These are phyloP conservation scores for Prosapia bicincta DNA, from an alignment of 2,888 invertebrate species.

Conservation along the genomic window DNA sequence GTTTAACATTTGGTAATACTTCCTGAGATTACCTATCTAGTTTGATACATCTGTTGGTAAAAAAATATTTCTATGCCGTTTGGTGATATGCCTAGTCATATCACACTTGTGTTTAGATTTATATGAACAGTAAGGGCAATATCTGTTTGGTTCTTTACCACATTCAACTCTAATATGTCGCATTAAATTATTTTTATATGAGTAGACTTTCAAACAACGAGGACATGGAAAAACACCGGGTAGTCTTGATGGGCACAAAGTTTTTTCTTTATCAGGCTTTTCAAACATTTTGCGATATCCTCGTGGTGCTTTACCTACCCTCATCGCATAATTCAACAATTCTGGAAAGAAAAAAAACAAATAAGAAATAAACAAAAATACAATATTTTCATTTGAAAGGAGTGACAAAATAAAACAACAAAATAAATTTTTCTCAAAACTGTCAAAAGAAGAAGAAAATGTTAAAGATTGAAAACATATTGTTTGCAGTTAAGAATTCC, in stretches of 20 bases:
- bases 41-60: conserved; percentile 9
- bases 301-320: conserved; percentile 12
- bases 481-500: no score
- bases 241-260: conserved; percentile 30
- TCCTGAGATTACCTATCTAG: no score
- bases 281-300: conserved; percentile 1
- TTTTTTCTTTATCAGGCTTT: neutral
- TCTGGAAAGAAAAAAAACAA: conserved; percentile 13
- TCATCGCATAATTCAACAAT: conserved; percentile 24
- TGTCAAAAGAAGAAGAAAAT: neutral
- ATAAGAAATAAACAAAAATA: neutral
- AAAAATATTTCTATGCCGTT: conserved; percentile 22
- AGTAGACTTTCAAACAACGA: conserved; percentile 38
- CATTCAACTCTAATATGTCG: conserved; percentile 46
- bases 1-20: no score
- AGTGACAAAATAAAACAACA: neutral
- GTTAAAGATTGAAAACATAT: neutral
- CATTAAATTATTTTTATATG: conserved; percentile 37
- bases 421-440: neutral
- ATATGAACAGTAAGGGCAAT: conserved; percentile 46
- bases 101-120: conserved; percentile 37
- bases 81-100: conserved; percentile 34
- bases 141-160: conserved; percentile 45
- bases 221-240: conserved; percentile 36
- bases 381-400: neutral